These are phyloP conservation scores for Portunus trituberculatus DNA, from an alignment of 1,140 invertebrate species.

Conservation along the genomic window DNA sequence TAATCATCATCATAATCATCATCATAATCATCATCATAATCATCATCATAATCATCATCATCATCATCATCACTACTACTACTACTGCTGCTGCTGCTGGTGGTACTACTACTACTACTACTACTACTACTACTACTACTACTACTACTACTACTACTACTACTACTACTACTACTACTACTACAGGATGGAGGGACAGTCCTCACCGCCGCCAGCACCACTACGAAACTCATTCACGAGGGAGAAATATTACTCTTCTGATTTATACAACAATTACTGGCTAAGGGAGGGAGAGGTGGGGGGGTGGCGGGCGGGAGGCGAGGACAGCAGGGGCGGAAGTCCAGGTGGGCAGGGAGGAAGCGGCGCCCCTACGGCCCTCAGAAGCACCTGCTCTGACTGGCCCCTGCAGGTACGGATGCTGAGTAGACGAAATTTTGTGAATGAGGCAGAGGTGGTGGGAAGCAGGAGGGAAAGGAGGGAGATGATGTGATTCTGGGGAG, in stretches of 20 bases:
- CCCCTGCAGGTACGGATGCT: constrained; percentile 42
- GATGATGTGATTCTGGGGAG: not conserved
- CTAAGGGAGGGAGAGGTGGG: not conserved
- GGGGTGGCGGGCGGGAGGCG: not conserved
- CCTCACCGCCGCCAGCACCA: too few relatives aligned
- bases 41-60: too few relatives aligned
- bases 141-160: constrained; percentile 7
- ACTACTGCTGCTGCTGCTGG: too few relatives aligned
- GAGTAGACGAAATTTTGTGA: constrained; percentile 51
- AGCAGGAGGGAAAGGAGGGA: not conserved
- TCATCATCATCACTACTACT: too few relatives aligned
- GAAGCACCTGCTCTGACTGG: not conserved
- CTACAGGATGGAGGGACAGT: not conserved
- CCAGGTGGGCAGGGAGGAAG: not conserved
- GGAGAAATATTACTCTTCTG: not conserved
- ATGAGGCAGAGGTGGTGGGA: constrained; percentile 33
- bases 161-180: constrained; percentile 23
- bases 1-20: not conserved
- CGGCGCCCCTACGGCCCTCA: not conserved
- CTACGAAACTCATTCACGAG: not conserved
- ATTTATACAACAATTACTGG: constrained; percentile 18
- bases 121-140: too few relatives aligned
- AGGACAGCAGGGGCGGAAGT: not conserved
- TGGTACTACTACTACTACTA: too few relatives aligned
- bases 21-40: not conserved